Percentiles rank a stretch among this genome's conserved stretches.
phyloP scores from a whole-genome alignment of 2,113 vertebrate genomes.

The Heptranchias perlo region DNA sequence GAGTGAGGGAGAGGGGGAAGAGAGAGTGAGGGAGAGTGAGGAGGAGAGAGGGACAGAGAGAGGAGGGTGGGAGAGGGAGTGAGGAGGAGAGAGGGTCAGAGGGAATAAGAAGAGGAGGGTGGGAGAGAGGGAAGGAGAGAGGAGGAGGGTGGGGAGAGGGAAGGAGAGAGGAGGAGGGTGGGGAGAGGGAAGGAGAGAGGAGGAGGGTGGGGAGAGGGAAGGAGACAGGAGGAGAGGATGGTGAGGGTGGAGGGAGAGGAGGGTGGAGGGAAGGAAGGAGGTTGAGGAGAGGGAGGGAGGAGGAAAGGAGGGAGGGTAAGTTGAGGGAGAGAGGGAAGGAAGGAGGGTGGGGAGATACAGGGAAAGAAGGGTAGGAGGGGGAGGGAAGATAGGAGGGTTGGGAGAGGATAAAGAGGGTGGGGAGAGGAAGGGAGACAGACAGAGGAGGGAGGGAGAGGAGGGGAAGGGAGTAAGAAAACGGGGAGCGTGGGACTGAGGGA shows the following conservation, averaged over 20 bases:
- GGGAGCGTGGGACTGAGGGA: neutral
- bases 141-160: neutral
- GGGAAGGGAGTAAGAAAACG: too few species aligned
- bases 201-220: neutral
- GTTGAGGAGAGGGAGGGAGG: neutral
- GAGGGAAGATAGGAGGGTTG: too few species aligned
- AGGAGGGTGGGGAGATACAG: too few species aligned
- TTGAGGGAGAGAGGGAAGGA: neutral
- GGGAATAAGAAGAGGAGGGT: neutral
- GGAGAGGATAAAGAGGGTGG: too few species aligned
- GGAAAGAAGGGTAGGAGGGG: neutral
- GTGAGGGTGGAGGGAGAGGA: neutral
- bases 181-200: neutral
- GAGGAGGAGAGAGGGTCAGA: neutral
- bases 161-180: accelerated
- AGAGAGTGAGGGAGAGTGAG: neutral
- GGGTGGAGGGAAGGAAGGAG: neutral
- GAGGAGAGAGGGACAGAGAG: neutral
- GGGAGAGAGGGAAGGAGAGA: neutral
- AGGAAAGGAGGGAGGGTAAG: accelerated
- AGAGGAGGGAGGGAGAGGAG: too few species aligned
- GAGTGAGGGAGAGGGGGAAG: neutral
- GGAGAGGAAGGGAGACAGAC: too few species aligned
- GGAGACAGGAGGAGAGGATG: neutral
- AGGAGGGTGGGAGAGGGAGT: neutral